A percentile compares a stretch with the other conserved stretches of the same genome.
phyloP scores from a whole-genome alignment of 2,888 invertebrate genomes.

The Theodoxus fluviatilis region DNA sequence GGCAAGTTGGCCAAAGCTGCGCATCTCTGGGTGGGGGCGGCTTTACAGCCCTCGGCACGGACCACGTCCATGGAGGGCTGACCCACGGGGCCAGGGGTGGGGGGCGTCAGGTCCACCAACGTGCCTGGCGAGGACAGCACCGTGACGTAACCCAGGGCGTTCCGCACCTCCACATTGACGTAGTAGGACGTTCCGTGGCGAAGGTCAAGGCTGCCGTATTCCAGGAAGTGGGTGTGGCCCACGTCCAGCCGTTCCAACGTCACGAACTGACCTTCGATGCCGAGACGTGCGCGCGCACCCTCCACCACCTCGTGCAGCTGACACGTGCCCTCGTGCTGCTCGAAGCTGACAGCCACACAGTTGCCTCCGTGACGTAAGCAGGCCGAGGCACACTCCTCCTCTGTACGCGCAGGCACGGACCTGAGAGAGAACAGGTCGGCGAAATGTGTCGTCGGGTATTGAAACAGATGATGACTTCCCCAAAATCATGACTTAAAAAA shows the following conservation, averaged over 20 bases:
- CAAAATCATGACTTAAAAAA: too few species aligned
- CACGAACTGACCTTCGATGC: constrained; percentile 40
- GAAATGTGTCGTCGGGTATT: too few species aligned
- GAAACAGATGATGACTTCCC: too few species aligned
- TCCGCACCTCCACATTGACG: constrained; percentile 40
- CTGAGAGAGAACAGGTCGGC: too few species aligned
- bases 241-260: constrained; percentile 43
- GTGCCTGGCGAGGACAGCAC: constrained; percentile 40
- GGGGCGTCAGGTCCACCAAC: constrained; percentile 45
- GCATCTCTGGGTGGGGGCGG: constrained; percentile 41
- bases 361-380: constrained; percentile 37
- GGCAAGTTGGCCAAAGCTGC: constrained; percentile 35
- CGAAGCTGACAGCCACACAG: constrained; percentile 47
- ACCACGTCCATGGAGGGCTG: constrained; percentile 32
- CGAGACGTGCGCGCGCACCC: constrained; percentile 38
- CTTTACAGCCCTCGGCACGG: constrained; percentile 38
- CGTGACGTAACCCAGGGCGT: constrained; percentile 40
- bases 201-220: constrained; percentile 34
- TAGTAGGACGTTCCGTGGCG: constrained; percentile 42
- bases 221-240: constrained; percentile 38
- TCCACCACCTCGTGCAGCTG: constrained; percentile 42
- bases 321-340: constrained; percentile 41
- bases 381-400: constrained; percentile 36
- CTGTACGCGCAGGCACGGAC: constrained; percentile 24
- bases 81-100: constrained; percentile 41